phyloP scores from a whole-genome alignment of 2,888 invertebrate genomes.

The Melinaea menophilus region DNA sequence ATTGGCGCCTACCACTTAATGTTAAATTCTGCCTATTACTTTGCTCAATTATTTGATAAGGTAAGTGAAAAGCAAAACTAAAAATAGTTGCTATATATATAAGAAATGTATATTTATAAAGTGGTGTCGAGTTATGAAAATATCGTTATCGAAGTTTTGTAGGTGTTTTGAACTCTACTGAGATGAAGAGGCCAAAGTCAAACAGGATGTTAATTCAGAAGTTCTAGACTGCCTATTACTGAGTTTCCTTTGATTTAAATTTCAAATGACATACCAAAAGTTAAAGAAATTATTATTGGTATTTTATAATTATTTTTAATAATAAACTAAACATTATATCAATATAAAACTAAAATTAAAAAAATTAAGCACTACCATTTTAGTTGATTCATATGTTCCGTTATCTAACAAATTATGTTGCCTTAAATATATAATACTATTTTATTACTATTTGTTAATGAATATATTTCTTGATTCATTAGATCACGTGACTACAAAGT shows the following conservation, averaged over 20 bases:
- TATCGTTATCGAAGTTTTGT: slow-evolving; percentile 12
- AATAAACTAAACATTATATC: neutral
- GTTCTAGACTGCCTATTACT: slow-evolving; percentile 13
- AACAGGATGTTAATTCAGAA: slow-evolving; percentile 18
- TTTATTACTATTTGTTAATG: too few species aligned
- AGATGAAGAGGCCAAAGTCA: slow-evolving; percentile 14
- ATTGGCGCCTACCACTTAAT: neutral
- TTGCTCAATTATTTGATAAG: too few species aligned
- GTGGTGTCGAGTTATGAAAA: slow-evolving; percentile 1
- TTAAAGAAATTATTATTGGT: neutral
- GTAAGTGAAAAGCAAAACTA: too few species aligned
- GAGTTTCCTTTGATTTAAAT: slow-evolving; percentile 5
- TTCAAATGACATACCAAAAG: neutral
- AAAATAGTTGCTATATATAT: too few species aligned
- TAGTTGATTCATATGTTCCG: too few species aligned
- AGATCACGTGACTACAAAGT: too few species aligned
- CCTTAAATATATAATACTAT: too few species aligned
- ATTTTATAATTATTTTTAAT: neutral
- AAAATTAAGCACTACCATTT: too few species aligned
- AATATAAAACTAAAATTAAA: too few species aligned
- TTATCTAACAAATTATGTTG: too few species aligned
- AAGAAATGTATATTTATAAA: neutral
- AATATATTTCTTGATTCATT: too few species aligned
- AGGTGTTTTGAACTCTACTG: slow-evolving; percentile 12
- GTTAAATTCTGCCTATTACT: too few species aligned